A percentile compares a stretch with the other conserved stretches of the same genome.
These are phyloP conservation scores for Syrmaticus mikado DNA, from an alignment of 2,113 vertebrate species.

Conservation along the genomic window DNA sequence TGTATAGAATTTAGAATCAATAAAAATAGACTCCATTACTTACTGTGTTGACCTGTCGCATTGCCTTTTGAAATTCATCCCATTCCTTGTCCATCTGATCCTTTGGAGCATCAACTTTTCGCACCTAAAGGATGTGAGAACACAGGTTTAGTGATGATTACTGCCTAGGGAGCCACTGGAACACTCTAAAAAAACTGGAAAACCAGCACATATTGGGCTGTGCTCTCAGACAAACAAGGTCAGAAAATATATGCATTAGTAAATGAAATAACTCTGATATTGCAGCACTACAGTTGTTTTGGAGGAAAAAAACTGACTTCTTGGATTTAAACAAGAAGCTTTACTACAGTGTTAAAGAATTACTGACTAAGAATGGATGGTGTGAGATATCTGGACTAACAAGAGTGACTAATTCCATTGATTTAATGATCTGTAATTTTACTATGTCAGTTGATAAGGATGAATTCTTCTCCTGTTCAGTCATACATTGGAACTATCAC, in stretches of 20 bases:
- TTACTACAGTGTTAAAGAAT: not conserved
- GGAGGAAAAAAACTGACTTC: not conserved
- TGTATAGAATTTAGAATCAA: constrained; percentile 58
- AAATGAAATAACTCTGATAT: not conserved
- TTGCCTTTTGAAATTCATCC: constrained; percentile 99
- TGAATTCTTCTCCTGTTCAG: not conserved
- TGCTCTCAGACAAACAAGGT: not conserved
- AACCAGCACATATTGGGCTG: not conserved
- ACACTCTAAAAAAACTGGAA: not conserved
- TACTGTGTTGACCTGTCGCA: constrained; percentile 92
- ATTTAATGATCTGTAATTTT: not conserved
- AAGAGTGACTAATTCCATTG: not conserved
- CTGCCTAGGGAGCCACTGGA: not conserved
- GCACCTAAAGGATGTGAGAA: constrained; percentile 76
- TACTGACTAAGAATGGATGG: not conserved
- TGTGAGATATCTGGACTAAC: not conserved
- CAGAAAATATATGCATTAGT: not conserved
- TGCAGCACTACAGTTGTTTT: not conserved
- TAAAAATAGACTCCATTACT: constrained; percentile 61
- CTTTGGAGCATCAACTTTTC: constrained; percentile 95
- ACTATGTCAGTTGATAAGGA: not conserved
- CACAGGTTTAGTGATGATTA: not conserved
- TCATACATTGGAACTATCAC: not conserved
- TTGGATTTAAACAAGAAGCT: not conserved
- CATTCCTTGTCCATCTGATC: constrained; percentile 99